Evolutionary conservation across 2,113 vertebrate species (phyloP).

Genomic region (Dunckerocampus dactyliophorus): DNA sequence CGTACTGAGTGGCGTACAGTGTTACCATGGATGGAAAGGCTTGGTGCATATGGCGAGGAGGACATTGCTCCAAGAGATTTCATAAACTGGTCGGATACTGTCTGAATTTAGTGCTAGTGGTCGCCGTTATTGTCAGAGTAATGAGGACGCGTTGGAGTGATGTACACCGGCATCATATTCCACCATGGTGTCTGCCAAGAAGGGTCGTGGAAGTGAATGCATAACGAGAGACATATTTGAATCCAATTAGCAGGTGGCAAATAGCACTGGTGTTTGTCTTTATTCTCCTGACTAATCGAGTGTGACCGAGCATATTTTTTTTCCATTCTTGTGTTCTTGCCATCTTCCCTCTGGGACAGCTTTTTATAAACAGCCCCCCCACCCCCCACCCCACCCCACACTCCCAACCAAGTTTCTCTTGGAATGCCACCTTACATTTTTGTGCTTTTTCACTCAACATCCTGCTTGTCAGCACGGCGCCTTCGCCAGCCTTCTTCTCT

Average conservation of each 20-base stretch:
- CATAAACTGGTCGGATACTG: conserved; percentile 66
- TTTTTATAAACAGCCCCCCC: conserved; percentile 21
- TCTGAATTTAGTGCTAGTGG: conserved; percentile 67
- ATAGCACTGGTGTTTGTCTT: conserved; percentile 22
- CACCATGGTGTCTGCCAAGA: conserved; percentile 46
- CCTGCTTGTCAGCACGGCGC: conserved; percentile 45
- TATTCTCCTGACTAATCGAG: conserved; percentile 32
- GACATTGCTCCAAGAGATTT: too few relatives aligned
- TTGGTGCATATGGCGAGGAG: too few relatives aligned
- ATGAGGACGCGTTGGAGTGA: conserved; percentile 59
- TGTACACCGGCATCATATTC: conserved; percentile 42
- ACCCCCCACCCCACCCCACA: too few relatives aligned
- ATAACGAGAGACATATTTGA: conserved; percentile 63
- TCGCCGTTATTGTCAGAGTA: conserved; percentile 62
- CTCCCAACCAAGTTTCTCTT: conserved; percentile 20
- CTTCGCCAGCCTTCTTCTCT: conserved; percentile 31
- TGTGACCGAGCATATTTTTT: conserved; percentile 54
- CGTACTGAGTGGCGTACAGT: too few relatives aligned
- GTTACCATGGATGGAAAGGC: too few relatives aligned
- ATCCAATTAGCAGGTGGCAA: conserved; percentile 63
- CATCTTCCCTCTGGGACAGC: conserved; percentile 39
- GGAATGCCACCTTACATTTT: conserved; percentile 57
- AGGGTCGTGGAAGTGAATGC: conserved; percentile 34
- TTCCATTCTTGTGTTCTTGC: conserved; percentile 44
- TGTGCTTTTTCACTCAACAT: conserved; percentile 38